Base-by-base conservation (phyloP, 1,140 invertebrate genomes). In the Sinonovacula constricta region DNA sequence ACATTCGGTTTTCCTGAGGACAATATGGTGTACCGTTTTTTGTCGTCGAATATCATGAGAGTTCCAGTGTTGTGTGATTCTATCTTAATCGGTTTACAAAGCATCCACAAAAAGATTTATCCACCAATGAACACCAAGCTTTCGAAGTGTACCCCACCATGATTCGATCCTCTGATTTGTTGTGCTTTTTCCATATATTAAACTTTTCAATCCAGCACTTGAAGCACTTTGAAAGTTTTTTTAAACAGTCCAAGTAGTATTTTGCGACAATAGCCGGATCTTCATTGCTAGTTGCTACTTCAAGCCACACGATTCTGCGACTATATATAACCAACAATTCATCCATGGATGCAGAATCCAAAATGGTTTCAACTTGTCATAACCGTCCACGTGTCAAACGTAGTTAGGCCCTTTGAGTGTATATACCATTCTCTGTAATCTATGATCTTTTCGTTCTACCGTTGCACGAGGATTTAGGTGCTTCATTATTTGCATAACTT, bases 301-400 rank as follows among this genome's bases (percentile, higher is more conserved):
- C 59, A 7, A 89, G 31, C 87, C 86, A 89, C 65, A 89, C 76
- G 1, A 89, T 59, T n/a, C 79, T 69, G 26, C 85, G 68, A n/a
- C 87, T 88, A 79, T n/a, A n/a, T n/a, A n/a, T 75, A 89, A 10
- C 87, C 87, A 72, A 89, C 88, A 10, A 89, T 84, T 33, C 78
- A 83, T 33, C 82, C 86, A 67, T 85, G 79, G 18, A 89, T 84
- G 24, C 81, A 80, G 62, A 89, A 81, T 24, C 88, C 88, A 79
- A 77, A n/a, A 89, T 26, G 84, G 81, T 72, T 88, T 89, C 18
- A 89, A 70, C 72, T 88, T 88, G 60, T 88, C 88, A 80, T 87
- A 87, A 1, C 81, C 80, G 81, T 89, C 87, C 3, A 86, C 59
- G 65, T 89, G 88, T 86, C 87, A 89, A 1, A 84, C 12, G 67